Base-by-base conservation (phyloP, 2,113 vertebrate genomes). In the Sula dactylatra region DNA sequence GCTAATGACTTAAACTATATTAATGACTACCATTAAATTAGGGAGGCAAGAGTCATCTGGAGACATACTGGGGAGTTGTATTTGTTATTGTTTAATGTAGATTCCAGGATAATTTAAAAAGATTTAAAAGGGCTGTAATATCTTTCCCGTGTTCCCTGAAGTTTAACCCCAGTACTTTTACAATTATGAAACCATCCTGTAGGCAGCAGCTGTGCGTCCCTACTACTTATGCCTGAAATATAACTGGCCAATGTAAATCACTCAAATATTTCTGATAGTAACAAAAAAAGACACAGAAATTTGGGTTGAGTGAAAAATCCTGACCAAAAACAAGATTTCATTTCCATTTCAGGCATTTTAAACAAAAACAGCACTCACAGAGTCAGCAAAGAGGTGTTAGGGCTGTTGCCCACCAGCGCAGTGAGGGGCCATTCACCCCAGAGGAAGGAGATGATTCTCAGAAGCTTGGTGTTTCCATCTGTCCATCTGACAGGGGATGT, bases 401-500 rank as follows among this genome's bases (percentile, higher is more conserved):
- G 45, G 56, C 61, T 80, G 44, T 6, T 90, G 16, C 55, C 61
- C 44, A 54, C 20, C 38, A 27, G 66, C 4, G 3, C 50, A 50
- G 45, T 13, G 13, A 29, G 40, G 11, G 7, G 7, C 7, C 12
- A 12, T 47, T 49, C 31, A 26, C 38, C 29, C 18, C 4, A 13
- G 44, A 54, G 26, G 20, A 6, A 76, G 27, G 62, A 88, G 74
- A 6, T 1, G 2, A 42, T 93, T 55, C n/a, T 21, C 20, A 10
- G 31, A 59, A 58, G 38, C 38, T 49, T 1, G 0, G 15, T 81
- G 61, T 91, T 25, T 93, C 52, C 18, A 17, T 47, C 11, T 0
- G 0, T 36, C 21, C 11, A 3, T 32, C 73, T 34, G 27, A 7
- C 0, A 0, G 2, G 26, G 44, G 34, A 11, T 16, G 25, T 45